A percentile compares a stretch with the other conserved stretches of the same genome.
Evolutionary conservation across 1,140 invertebrate species (phyloP).

Genomic region (Heliconius hermathena): DNA sequence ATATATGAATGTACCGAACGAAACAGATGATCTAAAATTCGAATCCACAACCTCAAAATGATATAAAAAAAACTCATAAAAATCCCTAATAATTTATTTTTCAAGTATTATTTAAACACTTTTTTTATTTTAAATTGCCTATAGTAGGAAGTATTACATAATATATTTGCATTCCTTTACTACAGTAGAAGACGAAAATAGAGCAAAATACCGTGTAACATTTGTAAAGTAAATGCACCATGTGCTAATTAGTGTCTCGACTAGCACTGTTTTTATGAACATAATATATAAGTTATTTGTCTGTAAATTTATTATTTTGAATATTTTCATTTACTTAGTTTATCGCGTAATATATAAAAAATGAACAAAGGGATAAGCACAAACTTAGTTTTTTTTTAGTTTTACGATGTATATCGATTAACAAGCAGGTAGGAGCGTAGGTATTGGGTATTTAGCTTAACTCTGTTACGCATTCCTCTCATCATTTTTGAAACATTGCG

Average conservation of each 20-base stretch:
- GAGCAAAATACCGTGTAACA: background rate
- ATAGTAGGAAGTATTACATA: background rate
- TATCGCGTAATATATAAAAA: too few relatives aligned
- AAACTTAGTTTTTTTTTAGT: background rate
- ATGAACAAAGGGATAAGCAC: too few relatives aligned
- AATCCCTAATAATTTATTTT: too few relatives aligned
- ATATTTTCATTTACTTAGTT: background rate
- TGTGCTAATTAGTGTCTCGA: constrained; percentile 4
- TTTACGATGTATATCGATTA: background rate
- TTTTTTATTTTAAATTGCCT: background rate
- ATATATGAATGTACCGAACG: too few relatives aligned
- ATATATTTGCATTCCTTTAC: background rate
- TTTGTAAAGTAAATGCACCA: constrained; percentile 1
- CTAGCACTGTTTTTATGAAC: constrained; percentile 2
- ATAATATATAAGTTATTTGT: background rate
- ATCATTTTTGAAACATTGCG: background rate
- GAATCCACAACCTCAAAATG: too few relatives aligned
- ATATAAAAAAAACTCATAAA: too few relatives aligned
- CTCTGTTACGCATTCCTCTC: background rate
- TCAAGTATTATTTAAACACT: too few relatives aligned
- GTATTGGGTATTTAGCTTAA: background rate
- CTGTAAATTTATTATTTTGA: background rate
- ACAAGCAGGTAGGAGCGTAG: background rate
- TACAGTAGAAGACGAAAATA: constrained; percentile 2
- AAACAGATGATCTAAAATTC: too few relatives aligned